Evolutionary conservation across 2,113 vertebrate genomes (phyloP).

Genomic region (Corythornis madagascariensis): DNA sequence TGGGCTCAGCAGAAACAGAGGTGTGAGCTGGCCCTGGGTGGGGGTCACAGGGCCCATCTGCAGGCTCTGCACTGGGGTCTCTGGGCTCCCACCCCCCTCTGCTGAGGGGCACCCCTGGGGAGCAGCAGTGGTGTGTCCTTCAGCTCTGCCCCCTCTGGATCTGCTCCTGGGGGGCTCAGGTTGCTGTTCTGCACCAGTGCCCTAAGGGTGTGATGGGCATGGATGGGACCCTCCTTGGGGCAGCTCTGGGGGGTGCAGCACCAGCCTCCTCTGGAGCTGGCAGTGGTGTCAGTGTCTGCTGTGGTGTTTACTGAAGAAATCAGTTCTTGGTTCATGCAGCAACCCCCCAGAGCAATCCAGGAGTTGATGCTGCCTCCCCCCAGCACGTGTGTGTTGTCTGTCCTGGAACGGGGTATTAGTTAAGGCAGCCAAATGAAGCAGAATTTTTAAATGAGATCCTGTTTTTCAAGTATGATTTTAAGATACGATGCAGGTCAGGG

Average conservation of each 20-base stretch:
- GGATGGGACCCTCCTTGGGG: rapidly evolving
- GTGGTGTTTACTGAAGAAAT: background rate
- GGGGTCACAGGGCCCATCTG: background rate
- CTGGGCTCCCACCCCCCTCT: rapidly evolving
- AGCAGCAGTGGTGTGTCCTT: rapidly evolving
- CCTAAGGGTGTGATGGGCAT: background rate
- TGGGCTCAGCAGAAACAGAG: background rate
- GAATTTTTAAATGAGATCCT: conserved; percentile 43
- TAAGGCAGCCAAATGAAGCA: conserved; percentile 45
- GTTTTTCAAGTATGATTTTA: conserved; percentile 23
- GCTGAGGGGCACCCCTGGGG: rapidly evolving
- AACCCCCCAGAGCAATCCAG: background rate
- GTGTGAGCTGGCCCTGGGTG: rapidly evolving
- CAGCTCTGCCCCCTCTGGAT: background rate
- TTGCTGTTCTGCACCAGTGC: background rate
- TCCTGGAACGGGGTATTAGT: background rate
- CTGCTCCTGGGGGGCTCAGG: rapidly evolving
- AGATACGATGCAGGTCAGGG: conserved; percentile 43
- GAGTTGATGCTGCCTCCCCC: background rate
- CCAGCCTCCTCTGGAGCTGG: too few species aligned
- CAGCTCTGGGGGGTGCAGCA: background rate
- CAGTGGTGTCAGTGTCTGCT: background rate
- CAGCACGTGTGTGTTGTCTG: background rate
- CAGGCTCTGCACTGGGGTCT: rapidly evolving
- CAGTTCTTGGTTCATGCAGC: background rate